Percentiles rank a stretch among this genome's conserved stretches.
phyloP scores from a whole-genome alignment of 2,888 invertebrate genomes.

The Bhutanitis thaidina region DNA sequence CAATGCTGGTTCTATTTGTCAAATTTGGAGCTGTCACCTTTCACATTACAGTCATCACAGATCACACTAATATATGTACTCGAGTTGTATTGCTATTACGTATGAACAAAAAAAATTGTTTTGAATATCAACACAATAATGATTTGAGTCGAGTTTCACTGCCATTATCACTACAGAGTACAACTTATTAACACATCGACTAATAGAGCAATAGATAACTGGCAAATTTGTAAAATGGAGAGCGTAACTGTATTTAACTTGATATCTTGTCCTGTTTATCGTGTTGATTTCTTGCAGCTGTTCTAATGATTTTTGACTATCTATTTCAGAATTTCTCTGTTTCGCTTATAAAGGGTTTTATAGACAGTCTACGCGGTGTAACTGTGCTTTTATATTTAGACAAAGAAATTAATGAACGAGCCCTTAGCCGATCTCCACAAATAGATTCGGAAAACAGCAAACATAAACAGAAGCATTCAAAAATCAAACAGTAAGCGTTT shows the following conservation, averaged over 20 bases:
- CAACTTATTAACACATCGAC: conserved; percentile 21
- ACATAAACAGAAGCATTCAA: conserved; percentile 66
- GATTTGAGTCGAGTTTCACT: conserved; percentile 21
- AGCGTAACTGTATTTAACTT: conserved; percentile 47
- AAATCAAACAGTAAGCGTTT: conserved; percentile 73
- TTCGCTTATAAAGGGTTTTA: conserved; percentile 85
- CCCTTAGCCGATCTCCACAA: conserved; percentile 76
- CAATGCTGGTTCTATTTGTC: no score
- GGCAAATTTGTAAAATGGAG: conserved; percentile 42
- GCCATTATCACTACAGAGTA: conserved; percentile 5
- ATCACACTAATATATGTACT: no score
- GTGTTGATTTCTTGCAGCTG: conserved; percentile 29
- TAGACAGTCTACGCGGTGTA: conserved; percentile 90
- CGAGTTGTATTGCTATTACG: conserved; percentile 17
- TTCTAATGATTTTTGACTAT: conserved; percentile 41
- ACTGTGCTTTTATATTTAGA: conserved; percentile 88
- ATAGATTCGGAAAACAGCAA: conserved; percentile 59
- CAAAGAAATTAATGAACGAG: conserved; percentile 86
- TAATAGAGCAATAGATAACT: conserved; percentile 36
- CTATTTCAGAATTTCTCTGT: conserved; percentile 82
- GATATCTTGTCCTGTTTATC: conserved; percentile 20
- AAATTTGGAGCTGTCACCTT: no score
- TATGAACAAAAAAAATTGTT: conserved; percentile 19
- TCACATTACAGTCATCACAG: no score
- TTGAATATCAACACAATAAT: conserved; percentile 6